Evolutionary conservation across 2,888 invertebrate species (phyloP).

Genomic region (Tetanocera ferruginea): DNA sequence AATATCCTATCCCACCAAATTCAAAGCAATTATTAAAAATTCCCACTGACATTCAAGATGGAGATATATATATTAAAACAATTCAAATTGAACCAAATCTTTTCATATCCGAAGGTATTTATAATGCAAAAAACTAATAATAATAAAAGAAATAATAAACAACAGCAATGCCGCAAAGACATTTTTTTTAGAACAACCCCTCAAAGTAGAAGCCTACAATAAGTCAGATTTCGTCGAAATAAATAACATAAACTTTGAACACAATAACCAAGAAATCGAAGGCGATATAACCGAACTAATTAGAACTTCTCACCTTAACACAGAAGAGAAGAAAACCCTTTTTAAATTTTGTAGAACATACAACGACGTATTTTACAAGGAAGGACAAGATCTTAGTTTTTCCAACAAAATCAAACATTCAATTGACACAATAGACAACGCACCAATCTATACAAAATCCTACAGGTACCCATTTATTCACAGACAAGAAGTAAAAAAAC

Average conservation of each 20-base stretch:
- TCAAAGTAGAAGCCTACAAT: background rate
- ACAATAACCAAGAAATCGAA: too few relatives aligned
- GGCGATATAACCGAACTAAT: too few relatives aligned
- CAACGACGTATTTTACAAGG: conserved; percentile 4
- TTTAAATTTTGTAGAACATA: background rate
- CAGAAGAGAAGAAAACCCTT: too few relatives aligned
- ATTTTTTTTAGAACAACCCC: conserved; percentile 15
- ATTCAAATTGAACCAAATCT: background rate
- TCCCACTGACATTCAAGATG: conserved; percentile 29
- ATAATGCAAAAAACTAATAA: conserved; percentile 3
- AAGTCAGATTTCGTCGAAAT: too few relatives aligned
- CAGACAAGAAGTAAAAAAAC: too few relatives aligned
- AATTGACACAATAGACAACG: conserved; percentile 46
- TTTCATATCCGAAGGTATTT: conserved; percentile 4
- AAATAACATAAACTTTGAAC: too few relatives aligned
- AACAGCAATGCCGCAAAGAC: background rate
- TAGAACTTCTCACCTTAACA: too few relatives aligned
- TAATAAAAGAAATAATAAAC: background rate
- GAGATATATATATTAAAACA: too few relatives aligned
- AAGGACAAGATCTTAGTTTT: background rate
- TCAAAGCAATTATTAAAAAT: conserved; percentile 28
- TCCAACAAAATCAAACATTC: conserved; percentile 38
- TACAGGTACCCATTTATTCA: conserved; percentile 45
- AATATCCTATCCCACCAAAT: conserved; percentile 12
- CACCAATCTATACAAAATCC: conserved; percentile 45